A percentile compares a stretch with the other conserved stretches of the same genome.
Conservation (phyloP, 1,140 invertebrate species). For the Scaptomyza graminum region DNA sequence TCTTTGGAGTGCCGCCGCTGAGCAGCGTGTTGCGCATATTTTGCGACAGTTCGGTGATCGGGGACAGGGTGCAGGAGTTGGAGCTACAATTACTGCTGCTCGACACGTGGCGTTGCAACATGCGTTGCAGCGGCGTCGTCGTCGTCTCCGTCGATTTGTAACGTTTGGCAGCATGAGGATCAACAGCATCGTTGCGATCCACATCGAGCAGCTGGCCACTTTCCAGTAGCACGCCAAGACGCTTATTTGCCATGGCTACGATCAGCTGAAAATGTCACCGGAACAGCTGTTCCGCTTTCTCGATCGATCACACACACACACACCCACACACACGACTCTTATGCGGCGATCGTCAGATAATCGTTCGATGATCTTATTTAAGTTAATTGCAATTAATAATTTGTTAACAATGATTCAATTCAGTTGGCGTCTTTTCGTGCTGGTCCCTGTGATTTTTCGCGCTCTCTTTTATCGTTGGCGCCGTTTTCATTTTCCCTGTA, state of each 20-base stretch:
- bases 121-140: slow-evolving; percentile 47
- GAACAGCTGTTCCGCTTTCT: background rate
- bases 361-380: background rate
- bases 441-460: slow-evolving; percentile 33
- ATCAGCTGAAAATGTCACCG: background rate
- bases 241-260: slow-evolving; percentile 28
- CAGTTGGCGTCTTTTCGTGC: slow-evolving; percentile 1
- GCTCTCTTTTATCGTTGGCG: slow-evolving; percentile 39
- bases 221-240: slow-evolving; percentile 23
- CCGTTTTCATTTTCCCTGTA: slow-evolving; percentile 35
- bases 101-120: slow-evolving; percentile 51
- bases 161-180: slow-evolving; percentile 23
- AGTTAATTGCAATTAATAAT: background rate
- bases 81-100: background rate
- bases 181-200: background rate
- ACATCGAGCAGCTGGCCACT: background rate
- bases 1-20: slow-evolving; percentile 55
- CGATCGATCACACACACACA: background rate
- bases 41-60: slow-evolving; percentile 62
- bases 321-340: too few species aligned
- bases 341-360: too few species aligned
- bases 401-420: background rate
- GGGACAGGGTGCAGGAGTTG: slow-evolving; percentile 40
- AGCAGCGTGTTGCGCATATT: slow-evolving; percentile 47
- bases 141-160: slow-evolving; percentile 5